These are phyloP conservation scores for Synergus itoensis DNA, from an alignment of 2,888 invertebrate genomes.

Conservation along the genomic window DNA sequence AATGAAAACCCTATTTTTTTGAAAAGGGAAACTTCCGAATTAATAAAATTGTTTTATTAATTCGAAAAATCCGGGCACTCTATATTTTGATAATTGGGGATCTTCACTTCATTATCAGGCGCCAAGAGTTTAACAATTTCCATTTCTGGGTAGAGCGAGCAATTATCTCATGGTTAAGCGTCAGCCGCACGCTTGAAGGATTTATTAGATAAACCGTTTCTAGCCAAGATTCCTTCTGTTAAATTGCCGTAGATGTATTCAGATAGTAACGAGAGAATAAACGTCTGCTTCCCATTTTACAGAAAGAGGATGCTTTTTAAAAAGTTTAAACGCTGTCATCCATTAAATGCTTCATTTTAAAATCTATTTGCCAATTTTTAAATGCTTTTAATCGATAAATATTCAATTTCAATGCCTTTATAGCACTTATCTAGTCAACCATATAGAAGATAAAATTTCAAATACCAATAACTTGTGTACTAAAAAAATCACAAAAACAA, in stretches of 20 bases:
- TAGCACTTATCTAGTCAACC: too few species aligned
- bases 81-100: slow-evolving; percentile 7
- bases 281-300: not conserved
- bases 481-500: too few species aligned
- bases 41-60: not conserved
- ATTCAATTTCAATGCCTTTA: too few species aligned
- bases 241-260: slow-evolving; percentile 1
- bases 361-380: too few species aligned
- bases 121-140: slow-evolving; percentile 16
- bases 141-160: not conserved
- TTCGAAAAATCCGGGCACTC: not conserved
- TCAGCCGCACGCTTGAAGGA: slow-evolving; percentile 30
- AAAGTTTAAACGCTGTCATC: too few species aligned
- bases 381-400: too few species aligned
- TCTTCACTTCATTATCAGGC: not conserved
- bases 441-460: too few species aligned
- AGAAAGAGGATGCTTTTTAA: not conserved
- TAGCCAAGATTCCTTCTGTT: slow-evolving; percentile 20
- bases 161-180: slow-evolving; percentile 34
- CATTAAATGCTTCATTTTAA: not conserved
- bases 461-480: too few species aligned
- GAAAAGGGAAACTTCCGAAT: too few species aligned
- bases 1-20: too few species aligned
- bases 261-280: not conserved
- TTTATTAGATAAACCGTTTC: slow-evolving; percentile 32